A percentile compares a stretch with the other conserved stretches of the same genome.
Evolutionary conservation across 2,797 vertebrate species (phyloP).

Genomic region (Pogoniulus pusillus): DNA sequence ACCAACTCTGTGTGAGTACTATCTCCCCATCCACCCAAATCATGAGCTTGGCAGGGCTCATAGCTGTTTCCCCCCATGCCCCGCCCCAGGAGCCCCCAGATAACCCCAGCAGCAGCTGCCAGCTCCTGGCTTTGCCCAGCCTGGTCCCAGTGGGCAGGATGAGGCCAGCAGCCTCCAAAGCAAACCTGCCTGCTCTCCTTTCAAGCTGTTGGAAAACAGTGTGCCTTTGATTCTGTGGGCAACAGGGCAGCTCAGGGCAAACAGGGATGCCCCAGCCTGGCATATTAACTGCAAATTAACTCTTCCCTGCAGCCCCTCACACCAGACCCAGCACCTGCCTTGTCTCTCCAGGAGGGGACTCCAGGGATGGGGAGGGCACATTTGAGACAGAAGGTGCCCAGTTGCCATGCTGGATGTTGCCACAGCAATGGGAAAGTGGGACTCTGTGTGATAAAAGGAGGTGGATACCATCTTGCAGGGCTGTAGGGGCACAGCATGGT

Average conservation of each 20-base stretch:
- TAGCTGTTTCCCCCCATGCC: not conserved
- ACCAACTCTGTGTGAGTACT: accelerated
- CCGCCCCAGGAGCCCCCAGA: accelerated
- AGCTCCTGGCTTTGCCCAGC: not conserved
- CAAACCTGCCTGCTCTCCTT: not conserved
- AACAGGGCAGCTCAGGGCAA: not conserved
- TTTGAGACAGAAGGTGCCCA: not conserved
- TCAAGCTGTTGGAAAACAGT: not conserved
- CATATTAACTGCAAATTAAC: not conserved
- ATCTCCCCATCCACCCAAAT: not conserved
- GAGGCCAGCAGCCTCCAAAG: not conserved
- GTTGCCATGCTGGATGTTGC: slow-evolving; percentile 29
- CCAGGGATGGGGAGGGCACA: not conserved
- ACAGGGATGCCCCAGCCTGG: not conserved
- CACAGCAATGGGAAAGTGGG: slow-evolving; percentile 57
- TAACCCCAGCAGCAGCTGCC: not conserved
- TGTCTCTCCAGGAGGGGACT: not conserved
- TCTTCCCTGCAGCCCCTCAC: not conserved
- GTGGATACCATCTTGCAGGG: not conserved
- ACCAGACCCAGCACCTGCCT: not conserved
- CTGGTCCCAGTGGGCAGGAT: not conserved
- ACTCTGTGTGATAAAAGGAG: slow-evolving; percentile 28
- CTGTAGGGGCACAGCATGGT: accelerated
- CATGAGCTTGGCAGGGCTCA: not conserved
- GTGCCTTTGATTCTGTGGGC: not conserved